Evolutionary conservation across 2,113 vertebrate species (phyloP).

Genomic region (Albula goreensis): DNA sequence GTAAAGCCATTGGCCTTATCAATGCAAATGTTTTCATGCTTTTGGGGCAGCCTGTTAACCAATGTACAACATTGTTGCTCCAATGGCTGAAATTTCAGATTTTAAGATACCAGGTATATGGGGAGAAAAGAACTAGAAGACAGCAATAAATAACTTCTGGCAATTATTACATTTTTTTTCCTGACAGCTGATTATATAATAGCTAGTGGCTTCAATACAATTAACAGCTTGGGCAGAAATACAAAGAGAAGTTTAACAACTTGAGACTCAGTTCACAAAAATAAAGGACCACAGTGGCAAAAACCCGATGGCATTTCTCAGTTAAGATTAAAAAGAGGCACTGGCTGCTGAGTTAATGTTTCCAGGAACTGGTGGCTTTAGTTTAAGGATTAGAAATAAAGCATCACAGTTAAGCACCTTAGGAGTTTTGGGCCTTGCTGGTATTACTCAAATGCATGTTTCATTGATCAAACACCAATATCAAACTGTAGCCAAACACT

Average conservation of each 20-base stretch:
- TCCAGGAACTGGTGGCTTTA: background rate
- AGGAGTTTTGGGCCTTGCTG: background rate
- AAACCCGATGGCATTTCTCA: background rate
- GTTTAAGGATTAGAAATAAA: background rate
- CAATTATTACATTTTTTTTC: too few species aligned
- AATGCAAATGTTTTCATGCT: too few species aligned
- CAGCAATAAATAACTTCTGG: too few species aligned
- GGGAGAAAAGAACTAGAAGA: too few species aligned
- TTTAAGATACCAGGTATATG: too few species aligned
- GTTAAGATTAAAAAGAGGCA: background rate
- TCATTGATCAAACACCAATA: background rate
- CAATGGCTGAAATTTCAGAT: too few species aligned
- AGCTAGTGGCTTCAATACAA: too few species aligned
- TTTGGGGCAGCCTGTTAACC: too few species aligned
- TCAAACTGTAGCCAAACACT: background rate
- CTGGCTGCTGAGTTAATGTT: background rate
- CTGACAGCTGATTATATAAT: too few species aligned
- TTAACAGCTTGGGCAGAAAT: background rate
- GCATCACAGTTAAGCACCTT: background rate
- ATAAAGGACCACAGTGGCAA: background rate
- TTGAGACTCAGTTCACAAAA: background rate
- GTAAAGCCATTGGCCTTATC: background rate
- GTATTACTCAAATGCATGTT: too few species aligned
- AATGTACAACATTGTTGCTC: too few species aligned
- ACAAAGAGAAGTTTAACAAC: background rate